phyloP scores from a whole-genome alignment of 2,888 invertebrate genomes.

The Diadegma fenestrale region DNA sequence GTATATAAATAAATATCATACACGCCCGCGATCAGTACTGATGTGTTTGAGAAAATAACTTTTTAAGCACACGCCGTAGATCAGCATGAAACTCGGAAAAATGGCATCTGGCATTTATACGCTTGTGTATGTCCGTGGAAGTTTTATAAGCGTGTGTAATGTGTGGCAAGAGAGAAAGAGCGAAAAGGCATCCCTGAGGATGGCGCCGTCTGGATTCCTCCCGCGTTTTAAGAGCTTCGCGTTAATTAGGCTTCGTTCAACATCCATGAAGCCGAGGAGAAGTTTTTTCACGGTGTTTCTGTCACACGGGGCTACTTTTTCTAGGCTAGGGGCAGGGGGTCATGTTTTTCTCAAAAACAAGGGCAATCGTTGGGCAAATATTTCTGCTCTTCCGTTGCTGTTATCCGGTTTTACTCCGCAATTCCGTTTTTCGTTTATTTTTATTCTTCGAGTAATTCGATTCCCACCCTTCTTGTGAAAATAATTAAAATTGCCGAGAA shows the following conservation, averaged over 20 bases:
- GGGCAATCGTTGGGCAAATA: not conserved
- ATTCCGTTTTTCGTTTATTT: not conserved
- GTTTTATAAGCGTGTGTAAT: not conserved
- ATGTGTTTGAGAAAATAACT: not conserved
- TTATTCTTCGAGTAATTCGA: not conserved
- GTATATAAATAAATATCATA: not conserved
- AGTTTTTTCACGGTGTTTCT: conserved; percentile 6
- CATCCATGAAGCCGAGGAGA: conserved; percentile 44
- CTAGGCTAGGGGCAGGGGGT: not conserved
- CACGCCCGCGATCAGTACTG: not conserved
- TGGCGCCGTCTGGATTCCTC: conserved; percentile 66
- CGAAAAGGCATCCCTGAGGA: conserved; percentile 36
- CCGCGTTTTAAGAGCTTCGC: conserved; percentile 49
- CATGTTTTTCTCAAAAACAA: conserved; percentile 17
- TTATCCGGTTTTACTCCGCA: not conserved
- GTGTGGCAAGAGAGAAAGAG: conserved; percentile 21
- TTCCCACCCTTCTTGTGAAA: not conserved
- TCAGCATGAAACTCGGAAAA: conserved; percentile 16
- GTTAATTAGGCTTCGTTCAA: conserved; percentile 65
- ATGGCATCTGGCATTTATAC: conserved; percentile 36
- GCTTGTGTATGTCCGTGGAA: not conserved
- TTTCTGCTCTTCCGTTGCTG: not conserved
- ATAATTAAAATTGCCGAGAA: not conserved
- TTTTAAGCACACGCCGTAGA: not conserved
- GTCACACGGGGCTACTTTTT: not conserved